Percentiles rank a stretch among this genome's conserved stretches.
Conservation (phyloP, 2,113 vertebrate species). For the Pedionomus torquatus region DNA sequence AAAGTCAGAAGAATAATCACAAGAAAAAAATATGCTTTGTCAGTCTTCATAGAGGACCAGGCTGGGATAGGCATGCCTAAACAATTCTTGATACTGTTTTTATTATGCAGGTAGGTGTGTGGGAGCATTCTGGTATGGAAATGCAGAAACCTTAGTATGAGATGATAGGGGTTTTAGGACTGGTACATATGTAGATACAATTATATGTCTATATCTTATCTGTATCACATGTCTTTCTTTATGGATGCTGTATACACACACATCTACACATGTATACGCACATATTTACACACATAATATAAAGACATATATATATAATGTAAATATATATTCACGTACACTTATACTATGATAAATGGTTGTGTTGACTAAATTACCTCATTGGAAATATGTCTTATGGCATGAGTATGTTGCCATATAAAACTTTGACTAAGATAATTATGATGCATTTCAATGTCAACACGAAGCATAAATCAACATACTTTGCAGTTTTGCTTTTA, state of each 20-base stretch:
- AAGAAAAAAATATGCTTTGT: not conserved
- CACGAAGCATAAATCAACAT: not conserved
- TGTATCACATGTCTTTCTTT: not conserved
- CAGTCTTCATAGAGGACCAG: not conserved
- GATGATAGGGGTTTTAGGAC: not conserved
- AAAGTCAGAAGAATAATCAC: not conserved
- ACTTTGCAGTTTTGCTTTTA: not conserved
- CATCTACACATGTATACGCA: not conserved
- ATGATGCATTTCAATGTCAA: not conserved
- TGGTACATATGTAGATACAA: not conserved
- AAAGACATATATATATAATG: not conserved
- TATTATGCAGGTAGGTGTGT: not conserved
- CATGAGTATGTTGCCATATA: not conserved
- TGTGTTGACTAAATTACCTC: not conserved
- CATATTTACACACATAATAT: rapidly evolving
- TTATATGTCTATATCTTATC: not conserved
- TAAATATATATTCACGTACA: not conserved
- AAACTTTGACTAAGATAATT: not conserved
- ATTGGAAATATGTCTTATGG: not conserved
- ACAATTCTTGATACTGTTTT: not conserved
- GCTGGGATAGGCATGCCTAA: not conserved
- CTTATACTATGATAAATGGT: not conserved
- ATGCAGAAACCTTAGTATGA: not conserved
- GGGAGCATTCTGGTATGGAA: not conserved
- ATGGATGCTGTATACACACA: not conserved